A percentile compares a stretch with the other conserved stretches of the same genome.
phyloP scores from a whole-genome alignment of 2,797 vertebrate genomes.

The Pampus argenteus region DNA sequence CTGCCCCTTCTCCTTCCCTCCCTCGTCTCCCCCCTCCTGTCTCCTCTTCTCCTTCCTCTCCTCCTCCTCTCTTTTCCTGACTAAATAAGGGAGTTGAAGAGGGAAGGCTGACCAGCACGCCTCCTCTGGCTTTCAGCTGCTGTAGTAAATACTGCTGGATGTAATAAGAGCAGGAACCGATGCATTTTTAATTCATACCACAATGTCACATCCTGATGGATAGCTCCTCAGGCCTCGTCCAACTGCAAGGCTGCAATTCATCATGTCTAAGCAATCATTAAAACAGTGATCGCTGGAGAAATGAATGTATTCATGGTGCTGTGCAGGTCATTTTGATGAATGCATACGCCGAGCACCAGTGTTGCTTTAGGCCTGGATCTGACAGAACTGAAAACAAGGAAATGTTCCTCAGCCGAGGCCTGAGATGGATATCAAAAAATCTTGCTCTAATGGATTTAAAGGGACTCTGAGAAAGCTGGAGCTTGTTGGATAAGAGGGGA shows the following conservation, averaged over 20 bases:
- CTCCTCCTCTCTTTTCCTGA: conserved; percentile 60
- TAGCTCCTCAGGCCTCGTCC: conserved; percentile 29
- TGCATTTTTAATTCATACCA: conserved; percentile 68
- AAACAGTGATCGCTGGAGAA: conserved; percentile 37
- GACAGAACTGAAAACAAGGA: conserved; percentile 24
- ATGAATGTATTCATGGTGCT: conserved; percentile 17
- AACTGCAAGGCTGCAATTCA: conserved; percentile 54
- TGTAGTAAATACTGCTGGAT: conserved; percentile 44
- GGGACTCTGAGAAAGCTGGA: neutral
- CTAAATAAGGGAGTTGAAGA: conserved; percentile 83
- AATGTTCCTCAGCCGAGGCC: neutral
- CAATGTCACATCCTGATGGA: conserved; percentile 58
- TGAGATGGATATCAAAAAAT: neutral
- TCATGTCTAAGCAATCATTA: conserved; percentile 52
- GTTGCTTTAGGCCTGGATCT: conserved; percentile 16
- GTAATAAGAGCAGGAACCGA: conserved; percentile 41
- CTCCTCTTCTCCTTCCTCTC: neutral
- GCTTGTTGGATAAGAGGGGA: neutral
- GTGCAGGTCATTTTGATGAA: conserved; percentile 53
- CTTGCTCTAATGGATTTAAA: neutral
- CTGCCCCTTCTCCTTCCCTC: conserved; percentile 6
- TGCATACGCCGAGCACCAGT: neutral
- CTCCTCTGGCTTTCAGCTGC: conserved; percentile 46
- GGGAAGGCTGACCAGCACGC: conserved; percentile 46
- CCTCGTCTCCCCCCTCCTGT: neutral